phyloP scores from a whole-genome alignment of 1,140 invertebrate species.

The Lordiphosa collinella region DNA sequence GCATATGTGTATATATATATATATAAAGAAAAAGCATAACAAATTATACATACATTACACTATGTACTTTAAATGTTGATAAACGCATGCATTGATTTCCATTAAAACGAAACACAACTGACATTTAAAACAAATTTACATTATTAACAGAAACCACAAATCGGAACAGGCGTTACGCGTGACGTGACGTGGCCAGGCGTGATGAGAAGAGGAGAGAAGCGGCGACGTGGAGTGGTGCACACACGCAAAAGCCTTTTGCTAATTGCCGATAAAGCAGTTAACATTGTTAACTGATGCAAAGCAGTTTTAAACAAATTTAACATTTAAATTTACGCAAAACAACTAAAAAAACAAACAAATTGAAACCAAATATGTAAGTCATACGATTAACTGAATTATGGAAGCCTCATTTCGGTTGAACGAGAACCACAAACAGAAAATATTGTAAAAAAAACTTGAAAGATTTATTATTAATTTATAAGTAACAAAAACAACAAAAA shows the following conservation, averaged over 20 bases:
- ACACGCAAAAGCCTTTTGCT: constrained; percentile 52
- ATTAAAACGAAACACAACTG: constrained; percentile 25
- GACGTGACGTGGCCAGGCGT: no score
- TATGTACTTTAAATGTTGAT: constrained; percentile 70
- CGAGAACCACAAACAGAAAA: constrained; percentile 46
- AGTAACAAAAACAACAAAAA: constrained; percentile 38
- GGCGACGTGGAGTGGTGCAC: constrained; percentile 47
- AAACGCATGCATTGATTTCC: constrained; percentile 49
- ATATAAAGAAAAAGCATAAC: constrained; percentile 57
- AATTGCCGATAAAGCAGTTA: constrained; percentile 69
- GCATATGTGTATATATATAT: constrained; percentile 32
- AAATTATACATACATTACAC: constrained; percentile 57
- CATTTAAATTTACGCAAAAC: no score
- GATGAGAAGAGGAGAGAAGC: constrained; percentile 6
- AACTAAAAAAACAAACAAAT: constrained; percentile 36
- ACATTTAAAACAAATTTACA: constrained; percentile 32
- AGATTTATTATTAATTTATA: constrained; percentile 73
- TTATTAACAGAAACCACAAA: constrained; percentile 42
- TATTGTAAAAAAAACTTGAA: constrained; percentile 64
- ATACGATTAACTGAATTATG: no score
- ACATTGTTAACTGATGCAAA: constrained; percentile 67
- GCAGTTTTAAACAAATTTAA: constrained; percentile 53
- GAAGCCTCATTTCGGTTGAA: background rate
- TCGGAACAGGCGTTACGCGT: constrained; percentile 1
- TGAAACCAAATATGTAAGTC: constrained; percentile 15